These are phyloP conservation scores for Clarias platycephalus DNA, from an alignment of 2,797 vertebrate species.

Conservation along the genomic window DNA sequence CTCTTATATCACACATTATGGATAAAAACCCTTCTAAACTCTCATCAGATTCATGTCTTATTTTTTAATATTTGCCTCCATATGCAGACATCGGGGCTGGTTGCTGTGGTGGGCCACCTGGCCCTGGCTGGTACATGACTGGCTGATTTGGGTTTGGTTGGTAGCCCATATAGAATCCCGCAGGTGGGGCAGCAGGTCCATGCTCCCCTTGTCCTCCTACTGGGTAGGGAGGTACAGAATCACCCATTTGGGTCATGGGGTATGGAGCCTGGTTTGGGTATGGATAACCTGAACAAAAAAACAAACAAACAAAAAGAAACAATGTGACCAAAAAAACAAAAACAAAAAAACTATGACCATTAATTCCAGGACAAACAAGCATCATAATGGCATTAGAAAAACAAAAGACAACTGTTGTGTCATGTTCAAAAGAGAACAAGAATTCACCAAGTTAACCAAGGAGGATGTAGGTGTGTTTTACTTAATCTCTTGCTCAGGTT, in stretches of 20 bases:
- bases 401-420: background rate
- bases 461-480: background rate
- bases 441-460: background rate
- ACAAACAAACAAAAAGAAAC: background rate
- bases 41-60: background rate
- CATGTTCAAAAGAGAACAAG: background rate
- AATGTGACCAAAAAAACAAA: too few species aligned
- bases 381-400: background rate
- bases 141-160: slow-evolving; percentile 54
- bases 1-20: too few species aligned
- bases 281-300: slow-evolving; percentile 69
- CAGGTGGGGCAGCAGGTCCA: slow-evolving; percentile 63
- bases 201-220: slow-evolving; percentile 70
- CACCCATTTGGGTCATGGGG: slow-evolving; percentile 65
- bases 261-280: slow-evolving; percentile 68
- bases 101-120: slow-evolving; percentile 51
- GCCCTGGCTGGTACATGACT: slow-evolving; percentile 72
- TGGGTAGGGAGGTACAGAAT: slow-evolving; percentile 70
- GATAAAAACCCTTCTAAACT: background rate
- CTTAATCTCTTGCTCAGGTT: background rate
- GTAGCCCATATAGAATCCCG: slow-evolving; percentile 74
- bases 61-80: slow-evolving; percentile 44
- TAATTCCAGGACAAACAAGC: background rate
- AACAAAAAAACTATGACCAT: background rate
- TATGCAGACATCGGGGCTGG: slow-evolving; percentile 54